Base-by-base conservation (phyloP, 2,888 invertebrate species). In the Rotaria magnacalcarata region DNA sequence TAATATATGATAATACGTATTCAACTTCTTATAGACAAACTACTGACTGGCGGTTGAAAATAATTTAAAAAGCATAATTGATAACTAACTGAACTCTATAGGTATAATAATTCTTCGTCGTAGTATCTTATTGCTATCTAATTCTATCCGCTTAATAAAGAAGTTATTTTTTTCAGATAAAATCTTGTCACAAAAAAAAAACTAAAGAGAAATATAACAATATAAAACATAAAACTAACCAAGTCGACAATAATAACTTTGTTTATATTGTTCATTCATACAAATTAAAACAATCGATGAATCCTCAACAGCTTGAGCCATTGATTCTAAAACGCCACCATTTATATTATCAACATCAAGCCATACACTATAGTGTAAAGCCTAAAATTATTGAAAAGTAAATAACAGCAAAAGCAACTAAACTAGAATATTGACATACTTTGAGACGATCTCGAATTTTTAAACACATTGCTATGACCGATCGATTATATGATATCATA, bases 221-320 rank as follows among this genome's bases (percentile, higher is more conserved):
- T 7, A 11, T 43, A 10, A 47, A 43, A 80, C 80, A 11, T 43
- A 10, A 47, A 43, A 80, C 80, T 43, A 43, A 80, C 80, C 84
- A 8, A 60, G 41, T 34, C 84, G 84, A 60, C 84, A 84, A n/a
- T 84, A 58, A 60, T 56, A 84, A 43, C 84, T 84, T 43, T 84
- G 84, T n/a, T 84, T 84, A 60, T 84, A 84, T 24, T 84, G 41
- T 60, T 84, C 84, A 58, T 56, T 84, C 84, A 84, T 84, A 60
- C 84, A 84, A 84, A 84, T 84, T 8, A 84, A 41, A 8, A 84
- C 58, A 11, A 56, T 43, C 4, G 52, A 84, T 24, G 56, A 58
- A 41, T 56, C 54, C 43, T 84, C 84, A 7, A 84, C 58, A 6
- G 84, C 84, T 41, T n/a, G 41, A 54, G 84, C 84, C 84, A 84